Evolutionary conservation across 2,797 vertebrate species (phyloP).

Genomic region (Artibeus lituratus): DNA sequence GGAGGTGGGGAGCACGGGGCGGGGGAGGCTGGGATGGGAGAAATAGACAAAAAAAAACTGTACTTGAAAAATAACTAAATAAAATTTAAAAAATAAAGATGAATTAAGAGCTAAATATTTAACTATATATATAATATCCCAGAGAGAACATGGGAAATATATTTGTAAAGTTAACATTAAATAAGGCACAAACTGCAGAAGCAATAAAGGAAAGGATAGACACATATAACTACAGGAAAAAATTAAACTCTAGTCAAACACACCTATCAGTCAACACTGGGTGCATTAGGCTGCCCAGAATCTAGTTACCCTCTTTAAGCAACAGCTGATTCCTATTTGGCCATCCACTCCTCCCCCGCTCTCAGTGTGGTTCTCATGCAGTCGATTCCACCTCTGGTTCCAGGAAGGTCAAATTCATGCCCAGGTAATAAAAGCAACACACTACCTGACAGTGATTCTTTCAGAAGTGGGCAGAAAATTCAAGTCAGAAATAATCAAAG

Average conservation of each 20-base stretch:
- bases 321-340: background rate
- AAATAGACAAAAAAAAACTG: no score
- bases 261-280: background rate
- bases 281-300: background rate
- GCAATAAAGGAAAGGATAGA: background rate
- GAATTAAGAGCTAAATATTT: slow-evolving; percentile 17
- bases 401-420: background rate
- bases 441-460: background rate
- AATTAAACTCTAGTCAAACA: background rate
- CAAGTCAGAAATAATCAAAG: background rate
- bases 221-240: background rate
- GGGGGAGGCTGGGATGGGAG: no score
- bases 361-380: background rate
- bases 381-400: background rate
- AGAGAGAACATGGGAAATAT: background rate
- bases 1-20: no score
- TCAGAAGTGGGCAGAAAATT: background rate
- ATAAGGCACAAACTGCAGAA: background rate
- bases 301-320: background rate
- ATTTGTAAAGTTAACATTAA: slow-evolving; percentile 14
- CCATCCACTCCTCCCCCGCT: background rate
- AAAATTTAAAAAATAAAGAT: background rate
- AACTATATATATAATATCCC: background rate
- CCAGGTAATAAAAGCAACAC: background rate
- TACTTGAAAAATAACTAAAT: no score